Base-by-base conservation (phyloP, 2,113 vertebrate genomes). In the Ochotona curzoniae region DNA sequence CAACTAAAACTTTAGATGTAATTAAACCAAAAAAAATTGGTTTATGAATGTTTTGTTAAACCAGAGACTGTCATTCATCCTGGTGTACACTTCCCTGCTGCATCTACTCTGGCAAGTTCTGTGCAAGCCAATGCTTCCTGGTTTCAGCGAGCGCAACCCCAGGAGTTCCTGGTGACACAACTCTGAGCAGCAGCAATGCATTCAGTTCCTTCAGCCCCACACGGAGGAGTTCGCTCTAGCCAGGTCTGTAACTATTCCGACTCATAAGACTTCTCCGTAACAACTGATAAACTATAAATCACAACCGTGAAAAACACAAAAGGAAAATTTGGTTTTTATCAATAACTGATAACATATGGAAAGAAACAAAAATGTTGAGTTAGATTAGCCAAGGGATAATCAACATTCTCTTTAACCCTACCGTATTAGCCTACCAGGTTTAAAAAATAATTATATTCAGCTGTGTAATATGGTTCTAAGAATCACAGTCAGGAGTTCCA, bases 281-380 rank as follows among this genome's bases (percentile, higher is more conserved):
- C 8, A 79, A 8, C 28, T 93, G 71, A 95, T 66, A 86, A 90
- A 87, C 7, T 20, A 38, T 44, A 90, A 87, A 85, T 32, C 20
- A 91, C 61, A 25, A 8, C 54, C 81, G 85, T 49, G 80, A 91
- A 80, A 83, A 96, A 78, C 32, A 18, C 38, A 15, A 89, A 35
- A 61, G 4, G 28, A 83, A 86, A 66, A 78, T 23, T 44, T 47
- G 67, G 64, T 25, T 82, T 95, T 38, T 78, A 81, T 61, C 79
- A 88, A 63, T 54, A 93, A 91, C 8, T 60, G 20, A 93, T 44
- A 64, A 28, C 20, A 85, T 38, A 83, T 3, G 71, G 44, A 90
- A 89, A 57, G 85, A 94, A 93, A 88, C 83, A 84, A 73, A 85
- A 95, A 47, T 79, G 30, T 10, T 63, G 35, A 64, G 82, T 21